phyloP scores from a whole-genome alignment of 1,140 invertebrate genomes.

The Brachionus paranguensis region DNA sequence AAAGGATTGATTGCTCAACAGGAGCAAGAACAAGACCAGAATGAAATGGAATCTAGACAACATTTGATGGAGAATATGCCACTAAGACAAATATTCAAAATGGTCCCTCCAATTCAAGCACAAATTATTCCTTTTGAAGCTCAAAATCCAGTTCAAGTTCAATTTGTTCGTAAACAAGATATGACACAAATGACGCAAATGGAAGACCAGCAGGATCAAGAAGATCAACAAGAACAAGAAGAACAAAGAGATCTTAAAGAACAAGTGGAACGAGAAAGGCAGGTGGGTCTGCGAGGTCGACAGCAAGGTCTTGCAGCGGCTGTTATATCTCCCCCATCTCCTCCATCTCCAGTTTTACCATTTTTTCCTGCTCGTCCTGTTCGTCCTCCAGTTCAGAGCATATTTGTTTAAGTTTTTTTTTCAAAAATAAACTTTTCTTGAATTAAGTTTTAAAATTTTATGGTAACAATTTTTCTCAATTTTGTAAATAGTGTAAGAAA shows the following conservation, averaged over 20 bases:
- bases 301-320: not conserved
- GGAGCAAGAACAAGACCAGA: not conserved
- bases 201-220: not conserved
- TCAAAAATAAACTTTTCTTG: too few relatives aligned
- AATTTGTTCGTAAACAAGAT: not conserved
- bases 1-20: not conserved
- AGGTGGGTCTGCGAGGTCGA: not conserved
- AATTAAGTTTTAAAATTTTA: not conserved
- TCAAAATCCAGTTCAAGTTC: slow-evolving; percentile 3
- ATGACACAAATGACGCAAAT: not conserved
- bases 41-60: not conserved
- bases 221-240: not conserved
- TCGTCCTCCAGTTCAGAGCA: not conserved
- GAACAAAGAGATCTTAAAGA: not conserved
- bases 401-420: not conserved
- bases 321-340: not conserved
- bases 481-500: not conserved
- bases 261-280: not conserved
- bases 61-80: not conserved
- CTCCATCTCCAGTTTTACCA: not conserved
- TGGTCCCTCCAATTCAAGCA: not conserved
- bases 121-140: not conserved
- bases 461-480: not conserved
- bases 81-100: not conserved
- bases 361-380: not conserved